A percentile compares a stretch with the other conserved stretches of the same genome.
Evolutionary conservation across 2,797 vertebrate genomes (phyloP).

Genomic region (Acomys russatus): DNA sequence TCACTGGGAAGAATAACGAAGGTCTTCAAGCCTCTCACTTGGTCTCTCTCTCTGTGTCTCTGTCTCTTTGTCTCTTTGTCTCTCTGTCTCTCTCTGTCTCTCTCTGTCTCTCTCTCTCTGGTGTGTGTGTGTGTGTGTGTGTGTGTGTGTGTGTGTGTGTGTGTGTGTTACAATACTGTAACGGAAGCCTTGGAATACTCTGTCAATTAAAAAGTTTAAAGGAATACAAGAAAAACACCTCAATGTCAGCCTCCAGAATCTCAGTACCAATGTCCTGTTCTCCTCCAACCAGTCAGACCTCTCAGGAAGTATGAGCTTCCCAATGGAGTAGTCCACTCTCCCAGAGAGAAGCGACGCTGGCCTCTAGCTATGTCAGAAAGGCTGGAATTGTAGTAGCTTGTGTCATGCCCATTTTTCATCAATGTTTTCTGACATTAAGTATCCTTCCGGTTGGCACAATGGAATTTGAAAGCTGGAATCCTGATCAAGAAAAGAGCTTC

Average conservation of each 20-base stretch:
- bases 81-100: not conserved
- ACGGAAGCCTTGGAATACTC: not conserved
- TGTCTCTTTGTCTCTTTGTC: not conserved
- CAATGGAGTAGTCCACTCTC: not conserved
- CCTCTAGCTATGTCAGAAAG: not conserved
- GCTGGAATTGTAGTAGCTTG: not conserved
- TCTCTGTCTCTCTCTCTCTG: not conserved
- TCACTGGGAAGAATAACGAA: not conserved
- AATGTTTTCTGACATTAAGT: not conserved
- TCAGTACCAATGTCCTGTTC: not conserved
- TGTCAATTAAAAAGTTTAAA: not conserved
- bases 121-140: not conserved
- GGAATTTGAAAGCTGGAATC: not conserved
- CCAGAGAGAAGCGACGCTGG: not conserved
- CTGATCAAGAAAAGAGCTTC: conserved; percentile 18
- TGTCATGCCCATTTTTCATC: not conserved
- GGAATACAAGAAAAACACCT: not conserved
- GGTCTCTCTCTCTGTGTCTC: not conserved
- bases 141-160: not conserved
- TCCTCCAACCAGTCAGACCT: not conserved
- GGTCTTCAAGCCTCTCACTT: not conserved
- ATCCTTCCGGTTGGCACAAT: not conserved
- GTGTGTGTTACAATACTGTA: not conserved
- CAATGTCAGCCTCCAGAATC: not conserved
- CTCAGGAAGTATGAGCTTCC: not conserved